Evolutionary conservation across 2,113 vertebrate genomes (phyloP).

Genomic region (Cynopterus brachyotis): DNA sequence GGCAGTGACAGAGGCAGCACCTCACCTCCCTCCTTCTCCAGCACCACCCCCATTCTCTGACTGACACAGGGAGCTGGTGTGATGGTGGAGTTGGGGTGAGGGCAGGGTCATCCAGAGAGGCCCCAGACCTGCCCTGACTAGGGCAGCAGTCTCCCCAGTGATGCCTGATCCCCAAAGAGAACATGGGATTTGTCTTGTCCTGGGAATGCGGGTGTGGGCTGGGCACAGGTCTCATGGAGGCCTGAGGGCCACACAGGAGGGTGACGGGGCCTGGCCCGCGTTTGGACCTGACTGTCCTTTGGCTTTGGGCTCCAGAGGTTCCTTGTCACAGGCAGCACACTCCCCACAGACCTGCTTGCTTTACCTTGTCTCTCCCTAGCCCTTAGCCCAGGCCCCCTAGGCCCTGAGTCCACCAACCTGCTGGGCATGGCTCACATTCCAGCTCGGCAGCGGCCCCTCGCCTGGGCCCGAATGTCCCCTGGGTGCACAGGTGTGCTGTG

Average conservation of each 20-base stretch:
- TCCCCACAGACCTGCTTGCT: neutral
- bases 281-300: neutral
- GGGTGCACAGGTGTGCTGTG: conserved; percentile 86
- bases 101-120: neutral
- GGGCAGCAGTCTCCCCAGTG: neutral
- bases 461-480: conserved; percentile 87
- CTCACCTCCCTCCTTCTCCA: neutral
- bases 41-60: neutral
- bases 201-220: neutral
- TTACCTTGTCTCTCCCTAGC: neutral
- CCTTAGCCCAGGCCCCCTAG: fast-evolving
- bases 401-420: conserved; percentile 81
- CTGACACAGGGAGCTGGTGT: neutral
- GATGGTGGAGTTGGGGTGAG: neutral
- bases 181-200: neutral
- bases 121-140: neutral
- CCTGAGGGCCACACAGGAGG: no score
- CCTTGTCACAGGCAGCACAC: no score
- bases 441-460: conserved; percentile 80
- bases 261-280: fast-evolving
- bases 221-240: neutral
- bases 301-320: no score
- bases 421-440: conserved; percentile 89
- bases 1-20: neutral
- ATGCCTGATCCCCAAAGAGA: neutral